Evolutionary conservation across 2,797 vertebrate genomes (phyloP).

Genomic region (Tolypeutes matacus): DNA sequence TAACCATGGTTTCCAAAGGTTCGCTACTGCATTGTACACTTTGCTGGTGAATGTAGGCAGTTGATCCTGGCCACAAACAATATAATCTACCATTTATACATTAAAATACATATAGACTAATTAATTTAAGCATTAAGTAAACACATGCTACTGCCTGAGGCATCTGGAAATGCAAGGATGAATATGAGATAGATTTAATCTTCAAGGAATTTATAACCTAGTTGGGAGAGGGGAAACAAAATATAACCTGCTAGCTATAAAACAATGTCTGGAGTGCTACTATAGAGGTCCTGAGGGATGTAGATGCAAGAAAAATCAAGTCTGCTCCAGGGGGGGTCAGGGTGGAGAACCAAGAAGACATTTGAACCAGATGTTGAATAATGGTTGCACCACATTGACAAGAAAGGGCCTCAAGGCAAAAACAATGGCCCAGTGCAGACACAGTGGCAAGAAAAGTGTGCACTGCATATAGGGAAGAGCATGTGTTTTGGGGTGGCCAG

Average conservation of each 20-base stretch:
- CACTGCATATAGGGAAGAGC: not conserved
- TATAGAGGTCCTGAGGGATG: not conserved
- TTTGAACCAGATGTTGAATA: not conserved
- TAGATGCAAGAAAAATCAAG: not conserved
- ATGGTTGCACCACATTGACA: not conserved
- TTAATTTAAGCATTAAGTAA: not conserved
- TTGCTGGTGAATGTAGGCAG: slow-evolving; percentile 90
- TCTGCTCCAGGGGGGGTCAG: not conserved
- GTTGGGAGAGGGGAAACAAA: not conserved
- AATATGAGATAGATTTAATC: not conserved
- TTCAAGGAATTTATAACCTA: not conserved
- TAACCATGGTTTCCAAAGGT: slow-evolving; percentile 95
- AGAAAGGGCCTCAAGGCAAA: slow-evolving; percentile 10
- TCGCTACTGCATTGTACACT: slow-evolving; percentile 93
- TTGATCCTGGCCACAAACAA: slow-evolving; percentile 92
- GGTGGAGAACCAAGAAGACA: not conserved
- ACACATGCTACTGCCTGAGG: not conserved
- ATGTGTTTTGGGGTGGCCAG: not conserved
- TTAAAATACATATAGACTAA: not conserved
- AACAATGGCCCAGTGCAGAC: not conserved
- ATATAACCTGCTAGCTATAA: not conserved
- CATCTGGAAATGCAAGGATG: not conserved
- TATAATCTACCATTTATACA: slow-evolving; percentile 61
- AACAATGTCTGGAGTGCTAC: not conserved
- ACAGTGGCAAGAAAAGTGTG: not conserved